Base-by-base conservation (phyloP, 2,797 vertebrate species). In the Tamandua tetradactyla region DNA sequence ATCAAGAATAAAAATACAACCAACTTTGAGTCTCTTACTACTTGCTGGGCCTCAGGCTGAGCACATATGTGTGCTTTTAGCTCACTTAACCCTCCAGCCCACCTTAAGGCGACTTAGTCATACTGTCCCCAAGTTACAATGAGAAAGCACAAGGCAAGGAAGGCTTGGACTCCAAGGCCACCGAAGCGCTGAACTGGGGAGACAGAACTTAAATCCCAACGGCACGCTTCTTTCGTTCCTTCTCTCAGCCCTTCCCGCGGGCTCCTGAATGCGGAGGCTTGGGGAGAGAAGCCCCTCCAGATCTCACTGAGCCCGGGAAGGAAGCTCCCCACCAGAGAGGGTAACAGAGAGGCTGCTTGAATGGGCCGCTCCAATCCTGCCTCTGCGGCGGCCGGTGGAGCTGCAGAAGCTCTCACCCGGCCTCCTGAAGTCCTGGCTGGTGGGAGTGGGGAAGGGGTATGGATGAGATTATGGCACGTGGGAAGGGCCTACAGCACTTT, bases 21-120 rank as follows among this genome's bases (percentile, higher is more conserved):
- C 14, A 32, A 92, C 82, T 68, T 78, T 88, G 12, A 87, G 84
- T 57, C 83, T 62, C 87, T 94, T 49, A 75, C 71, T 81, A 23
- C 37, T 66, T 15, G 57, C 35, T 78, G 55, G 89, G 78, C 84
- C 15, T 18, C 5, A 44, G 52, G 74, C 93, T 83, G 80, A 78
- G 52, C 22, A 1, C 69, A 52, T 18, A 61, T 7, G 4, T 20
- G 17, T n/a, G 66, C 87, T 83, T 76, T 4, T 7, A 2, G 83
- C 69, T 68, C 42, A 14, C 8, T 35, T 62, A 69, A 76, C 25
- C 61, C 37, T 64, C 61, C 15, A 1, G 13, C 49, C 85, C 59
- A 49, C 49, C 27, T 25, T 52, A 82, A 87, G 78, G 49, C 17
- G 20, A 27, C 59, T 87, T 44, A 83, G 83, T 87, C 84, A 88